These are phyloP conservation scores for Stenolophus ochropezus DNA, from an alignment of 2,888 invertebrate species.

Conservation along the genomic window DNA sequence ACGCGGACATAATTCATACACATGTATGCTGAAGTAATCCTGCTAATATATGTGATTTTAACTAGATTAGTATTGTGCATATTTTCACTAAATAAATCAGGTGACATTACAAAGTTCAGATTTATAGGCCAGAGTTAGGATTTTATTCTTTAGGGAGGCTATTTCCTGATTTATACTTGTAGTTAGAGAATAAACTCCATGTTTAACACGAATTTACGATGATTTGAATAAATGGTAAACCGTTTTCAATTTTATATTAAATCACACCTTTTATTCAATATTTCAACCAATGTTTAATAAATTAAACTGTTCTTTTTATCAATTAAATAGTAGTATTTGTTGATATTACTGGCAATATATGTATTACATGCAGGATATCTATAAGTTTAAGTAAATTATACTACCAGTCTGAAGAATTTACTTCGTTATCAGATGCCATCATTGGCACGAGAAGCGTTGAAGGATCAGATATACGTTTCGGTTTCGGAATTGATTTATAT, in stretches of 20 bases:
- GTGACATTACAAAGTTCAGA: slow-evolving; percentile 34
- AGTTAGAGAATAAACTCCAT: slow-evolving; percentile 1
- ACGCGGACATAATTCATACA: slow-evolving; percentile 9
- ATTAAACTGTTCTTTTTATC: no score
- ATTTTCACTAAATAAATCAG: slow-evolving; percentile 52
- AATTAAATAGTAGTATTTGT: no score
- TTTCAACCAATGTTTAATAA: no score
- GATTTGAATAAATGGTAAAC: neutral
- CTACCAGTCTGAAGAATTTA: no score
- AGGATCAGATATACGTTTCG: no score
- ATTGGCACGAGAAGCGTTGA: no score
- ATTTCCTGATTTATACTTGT: slow-evolving; percentile 21
- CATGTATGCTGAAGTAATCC: slow-evolving; percentile 11
- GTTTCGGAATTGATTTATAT: no score
- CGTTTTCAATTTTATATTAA: neutral
- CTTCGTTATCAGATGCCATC: no score
- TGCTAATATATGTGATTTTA: slow-evolving; percentile 44
- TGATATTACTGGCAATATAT: no score
- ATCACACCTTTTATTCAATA: no score
- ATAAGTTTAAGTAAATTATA: no score
- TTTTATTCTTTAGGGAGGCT: slow-evolving; percentile 4
- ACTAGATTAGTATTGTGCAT: slow-evolving; percentile 51
- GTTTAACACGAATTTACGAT: neutral
- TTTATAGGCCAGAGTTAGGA: slow-evolving; percentile 33
- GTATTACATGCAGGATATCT: no score